These are phyloP conservation scores for Bombus affinis DNA, from an alignment of 1,140 invertebrate genomes.

Conservation along the genomic window DNA sequence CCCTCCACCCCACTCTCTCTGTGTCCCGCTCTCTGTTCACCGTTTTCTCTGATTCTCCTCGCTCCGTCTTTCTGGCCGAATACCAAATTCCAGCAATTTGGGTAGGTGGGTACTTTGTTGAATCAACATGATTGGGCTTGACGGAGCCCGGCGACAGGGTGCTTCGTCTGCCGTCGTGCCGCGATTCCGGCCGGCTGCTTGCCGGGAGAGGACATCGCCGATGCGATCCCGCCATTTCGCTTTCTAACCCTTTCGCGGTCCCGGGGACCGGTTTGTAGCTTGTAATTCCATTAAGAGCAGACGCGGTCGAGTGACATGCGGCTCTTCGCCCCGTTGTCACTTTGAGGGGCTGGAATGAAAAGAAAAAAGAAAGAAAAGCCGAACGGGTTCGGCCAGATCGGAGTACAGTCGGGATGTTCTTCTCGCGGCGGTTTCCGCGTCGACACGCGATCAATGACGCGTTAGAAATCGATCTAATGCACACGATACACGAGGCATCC, in stretches of 20 bases:
- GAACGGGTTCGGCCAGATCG: not conserved
- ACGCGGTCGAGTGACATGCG: not conserved
- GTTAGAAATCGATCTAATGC: not conserved
- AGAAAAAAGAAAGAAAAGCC: not conserved
- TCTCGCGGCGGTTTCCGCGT: not conserved
- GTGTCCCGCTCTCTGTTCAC: not conserved
- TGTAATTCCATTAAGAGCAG: slow-evolving; percentile 41
- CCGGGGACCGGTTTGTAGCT: slow-evolving; percentile 21
- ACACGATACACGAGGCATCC: not conserved
- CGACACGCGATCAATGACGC: not conserved
- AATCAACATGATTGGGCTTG: slow-evolving; percentile 83
- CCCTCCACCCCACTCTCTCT: slow-evolving; percentile 42
- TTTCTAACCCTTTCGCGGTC: slow-evolving; percentile 39
- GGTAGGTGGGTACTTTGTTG: slow-evolving; percentile 83
- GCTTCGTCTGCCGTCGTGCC: slow-evolving; percentile 27
- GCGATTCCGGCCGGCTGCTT: slow-evolving; percentile 21
- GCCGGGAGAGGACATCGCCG: not conserved
- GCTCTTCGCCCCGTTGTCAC: slow-evolving; percentile 15
- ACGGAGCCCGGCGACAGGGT: slow-evolving; percentile 72
- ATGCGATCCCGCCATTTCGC: not conserved
- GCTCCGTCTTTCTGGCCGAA: slow-evolving; percentile 79
- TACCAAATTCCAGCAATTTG: slow-evolving; percentile 83
- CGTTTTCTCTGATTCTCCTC: slow-evolving; percentile 36
- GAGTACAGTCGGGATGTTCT: too few relatives aligned
- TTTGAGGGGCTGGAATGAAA: not conserved